These are phyloP conservation scores for Triops cancriformis DNA, from an alignment of 1,140 invertebrate genomes.

Conservation along the genomic window DNA sequence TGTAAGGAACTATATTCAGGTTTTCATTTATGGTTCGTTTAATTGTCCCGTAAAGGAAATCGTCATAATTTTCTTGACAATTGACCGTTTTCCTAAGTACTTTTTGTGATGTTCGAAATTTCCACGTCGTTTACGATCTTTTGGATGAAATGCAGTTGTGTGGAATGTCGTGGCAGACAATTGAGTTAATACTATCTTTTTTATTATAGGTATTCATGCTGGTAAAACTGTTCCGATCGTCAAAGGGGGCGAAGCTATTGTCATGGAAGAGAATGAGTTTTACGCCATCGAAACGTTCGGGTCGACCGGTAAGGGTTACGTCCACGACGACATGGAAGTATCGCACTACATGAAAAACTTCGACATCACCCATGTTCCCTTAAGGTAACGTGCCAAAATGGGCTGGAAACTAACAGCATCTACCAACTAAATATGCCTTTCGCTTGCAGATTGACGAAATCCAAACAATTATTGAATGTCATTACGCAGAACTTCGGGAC, in stretches of 20 bases:
- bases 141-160: no score
- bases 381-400: slow-evolving; percentile 42
- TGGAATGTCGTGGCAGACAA: no score
- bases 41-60: no score
- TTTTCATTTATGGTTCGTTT: no score
- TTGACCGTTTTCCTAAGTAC: no score
- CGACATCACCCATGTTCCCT: slow-evolving; percentile 82
- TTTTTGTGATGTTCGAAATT: background rate
- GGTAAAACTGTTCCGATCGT: slow-evolving; percentile 99
- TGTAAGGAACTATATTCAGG: no score
- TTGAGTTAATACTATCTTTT: slow-evolving; percentile 19
- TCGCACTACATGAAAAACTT: slow-evolving; percentile 99
- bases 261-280: slow-evolving; percentile 99
- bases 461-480: slow-evolving; percentile 83
- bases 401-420: background rate
- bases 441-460: slow-evolving; percentile 66
- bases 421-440: slow-evolving; percentile 18
- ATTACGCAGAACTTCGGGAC: slow-evolving; percentile 98
- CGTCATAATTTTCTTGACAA: no score
- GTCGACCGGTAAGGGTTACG: slow-evolving; percentile 90
- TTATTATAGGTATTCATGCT: slow-evolving; percentile 75
- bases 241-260: slow-evolving; percentile 91
- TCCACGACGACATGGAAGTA: slow-evolving; percentile 98
- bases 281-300: slow-evolving; percentile 99
- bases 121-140: no score